Evolutionary conservation across 1,140 invertebrate genomes (phyloP), one percentile per base, ranked within the genome.

Genomic region (Bradynema listronoti): DNA sequence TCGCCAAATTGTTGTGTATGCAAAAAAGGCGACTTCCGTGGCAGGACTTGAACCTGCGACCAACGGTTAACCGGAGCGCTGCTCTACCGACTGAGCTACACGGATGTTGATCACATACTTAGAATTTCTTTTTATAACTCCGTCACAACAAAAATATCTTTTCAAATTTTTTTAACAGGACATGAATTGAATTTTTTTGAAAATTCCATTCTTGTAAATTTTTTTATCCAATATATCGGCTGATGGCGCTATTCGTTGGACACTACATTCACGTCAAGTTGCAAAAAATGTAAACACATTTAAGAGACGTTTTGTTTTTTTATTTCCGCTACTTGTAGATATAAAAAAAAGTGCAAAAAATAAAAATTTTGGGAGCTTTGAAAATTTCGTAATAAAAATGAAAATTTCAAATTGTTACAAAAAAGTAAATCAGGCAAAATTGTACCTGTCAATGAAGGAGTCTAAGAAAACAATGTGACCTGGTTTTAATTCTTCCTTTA

Each of bases 401-500:
- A 32, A 32, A 32, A 29, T 32, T 51, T 51, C 7, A 32, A 30
- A 22, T 1, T 9, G n/a, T 27, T 22, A 9, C 19, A 25, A 30
- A 30, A 53, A 59, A 63, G 55, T 41, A 62, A 65, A 58, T 16
- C 36, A 25, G 14, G n/a, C 19, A 42, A 51, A 53, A 30, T 24
- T 27, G 34, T 56, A 83, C 82, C 88, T 86, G 79, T 97, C 93
- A 74, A 98, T 90, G 69, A 96, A 96, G 72, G 88, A 88, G 77
- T 96, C 88, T 1, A 91, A 80, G 47, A 98, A 80, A 9, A 95
- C 88, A 46, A 98, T 82, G 72, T 91, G 85, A 1, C 92, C 94
- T 1, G 89, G 93, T 43, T 81, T 78, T 54, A 93, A 88, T 11
- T 89, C 80, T 79, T 96, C 88, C 43, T 85, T 83, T 24, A 99